Percentiles rank a stretch among this genome's conserved stretches.
Evolutionary conservation across 2,113 vertebrate species (phyloP).

Genomic region (Emydocephalus ijimae): DNA sequence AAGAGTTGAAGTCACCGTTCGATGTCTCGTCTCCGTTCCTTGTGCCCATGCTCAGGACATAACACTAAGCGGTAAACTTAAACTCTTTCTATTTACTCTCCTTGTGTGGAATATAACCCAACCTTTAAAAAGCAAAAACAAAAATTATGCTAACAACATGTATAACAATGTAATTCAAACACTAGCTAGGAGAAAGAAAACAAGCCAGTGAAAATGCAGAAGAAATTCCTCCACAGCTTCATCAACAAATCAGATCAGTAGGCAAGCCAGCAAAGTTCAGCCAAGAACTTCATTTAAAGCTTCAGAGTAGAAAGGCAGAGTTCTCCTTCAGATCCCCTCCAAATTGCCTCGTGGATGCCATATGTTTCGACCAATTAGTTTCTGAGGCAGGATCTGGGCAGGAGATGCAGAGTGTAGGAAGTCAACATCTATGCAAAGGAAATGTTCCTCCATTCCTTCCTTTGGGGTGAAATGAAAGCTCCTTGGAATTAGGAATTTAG

Average conservation of each 20-base stretch:
- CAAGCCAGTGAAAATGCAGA: neutral
- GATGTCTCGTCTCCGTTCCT: too few species aligned
- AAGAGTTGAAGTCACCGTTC: too few species aligned
- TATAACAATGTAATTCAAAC: neutral
- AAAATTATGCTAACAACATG: neutral
- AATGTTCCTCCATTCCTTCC: neutral
- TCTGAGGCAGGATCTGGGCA: neutral
- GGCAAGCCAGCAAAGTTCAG: neutral
- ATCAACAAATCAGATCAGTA: neutral
- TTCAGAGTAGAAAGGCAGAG: neutral
- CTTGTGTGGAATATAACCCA: neutral
- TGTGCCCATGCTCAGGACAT: too few species aligned
- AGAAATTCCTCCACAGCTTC: neutral
- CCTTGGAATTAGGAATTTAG: neutral
- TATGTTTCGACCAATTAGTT: neutral
- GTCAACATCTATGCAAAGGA: neutral
- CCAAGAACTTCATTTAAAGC: neutral
- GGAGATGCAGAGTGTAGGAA: neutral
- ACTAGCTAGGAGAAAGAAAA: neutral
- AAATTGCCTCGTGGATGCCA: neutral
- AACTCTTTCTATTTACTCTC: neutral
- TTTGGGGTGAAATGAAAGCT: neutral
- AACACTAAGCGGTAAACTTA: neutral
- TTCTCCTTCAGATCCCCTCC: neutral
- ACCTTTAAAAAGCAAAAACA: neutral